Percentiles rank a stretch among this genome's conserved stretches.
These are phyloP conservation scores for Drosophila nigritarsus DNA, from an alignment of 2,888 invertebrate species.

Conservation along the genomic window DNA sequence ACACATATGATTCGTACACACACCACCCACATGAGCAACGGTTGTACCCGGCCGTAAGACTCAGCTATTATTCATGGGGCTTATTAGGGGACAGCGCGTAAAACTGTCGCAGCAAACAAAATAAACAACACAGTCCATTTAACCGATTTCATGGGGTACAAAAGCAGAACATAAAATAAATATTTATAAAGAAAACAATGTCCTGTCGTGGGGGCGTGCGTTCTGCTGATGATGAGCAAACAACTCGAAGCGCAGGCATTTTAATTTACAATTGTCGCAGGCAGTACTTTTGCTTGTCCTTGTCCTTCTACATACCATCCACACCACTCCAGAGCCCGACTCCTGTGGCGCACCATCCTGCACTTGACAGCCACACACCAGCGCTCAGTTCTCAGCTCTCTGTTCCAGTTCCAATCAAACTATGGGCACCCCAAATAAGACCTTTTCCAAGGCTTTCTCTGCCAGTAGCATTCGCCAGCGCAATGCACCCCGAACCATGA, in stretches of 20 bases:
- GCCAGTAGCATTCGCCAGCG: conserved; percentile 13
- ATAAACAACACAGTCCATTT: conserved; percentile 77
- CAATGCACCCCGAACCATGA: conserved; percentile 16
- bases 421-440: conserved; percentile 14
- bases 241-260: conserved; percentile 54
- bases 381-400: conserved; percentile 16
- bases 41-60: conserved; percentile 37
- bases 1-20: conserved; percentile 38
- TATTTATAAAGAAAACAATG: conserved; percentile 76
- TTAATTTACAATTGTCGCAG: conserved; percentile 62
- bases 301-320: neutral
- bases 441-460: conserved; percentile 14
- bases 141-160: conserved; percentile 67
- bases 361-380: conserved; percentile 20
- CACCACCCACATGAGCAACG: conserved; percentile 34
- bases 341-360: conserved; percentile 28
- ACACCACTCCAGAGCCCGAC: neutral
- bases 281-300: conserved; percentile 36
- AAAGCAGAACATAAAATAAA: conserved; percentile 69
- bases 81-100: conserved; percentile 72
- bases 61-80: conserved; percentile 64
- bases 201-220: conserved; percentile 54
- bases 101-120: conserved; percentile 53
- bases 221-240: conserved; percentile 73
- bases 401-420: conserved; percentile 9